Evolutionary conservation across 2,797 vertebrate species (phyloP).

Genomic region (Rhabdophis nuchalis): DNA sequence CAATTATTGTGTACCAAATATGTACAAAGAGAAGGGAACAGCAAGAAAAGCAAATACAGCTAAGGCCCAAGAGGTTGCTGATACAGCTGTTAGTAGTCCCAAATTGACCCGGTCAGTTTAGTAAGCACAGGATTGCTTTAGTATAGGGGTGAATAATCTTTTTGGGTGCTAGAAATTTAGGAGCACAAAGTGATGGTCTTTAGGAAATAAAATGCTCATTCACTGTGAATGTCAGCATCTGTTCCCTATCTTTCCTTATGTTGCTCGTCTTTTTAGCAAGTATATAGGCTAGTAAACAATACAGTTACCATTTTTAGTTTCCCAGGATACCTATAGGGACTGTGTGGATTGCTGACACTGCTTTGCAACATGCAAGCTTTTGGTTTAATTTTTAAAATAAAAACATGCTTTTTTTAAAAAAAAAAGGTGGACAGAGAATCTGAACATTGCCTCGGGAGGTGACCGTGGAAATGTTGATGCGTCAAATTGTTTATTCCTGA

Average conservation of each 20-base stretch:
- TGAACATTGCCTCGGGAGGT: not conserved
- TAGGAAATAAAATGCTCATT: not conserved
- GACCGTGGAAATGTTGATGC: not conserved
- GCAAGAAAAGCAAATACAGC: not conserved
- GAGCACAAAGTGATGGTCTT: not conserved
- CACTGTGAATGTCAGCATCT: not conserved
- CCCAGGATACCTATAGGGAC: not conserved
- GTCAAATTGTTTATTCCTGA: not conserved
- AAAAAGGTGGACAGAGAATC: not conserved
- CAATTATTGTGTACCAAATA: not conserved
- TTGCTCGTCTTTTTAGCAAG: not conserved
- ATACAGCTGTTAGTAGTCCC: not conserved
- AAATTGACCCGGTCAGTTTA: not conserved
- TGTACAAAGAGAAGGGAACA: not conserved
- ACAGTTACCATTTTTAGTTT: not conserved
- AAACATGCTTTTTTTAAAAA: not conserved
- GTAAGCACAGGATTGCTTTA: not conserved
- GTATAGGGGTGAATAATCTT: not conserved
- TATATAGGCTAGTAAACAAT: not conserved
- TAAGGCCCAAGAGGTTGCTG: not conserved
- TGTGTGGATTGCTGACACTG: not conserved
- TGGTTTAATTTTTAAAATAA: not conserved
- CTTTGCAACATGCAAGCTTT: not conserved
- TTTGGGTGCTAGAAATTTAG: not conserved
- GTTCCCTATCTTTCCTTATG: not conserved